These are phyloP conservation scores for Peribatodes rhomboidaria DNA, from an alignment of 2,888 invertebrate species.

Conservation along the genomic window DNA sequence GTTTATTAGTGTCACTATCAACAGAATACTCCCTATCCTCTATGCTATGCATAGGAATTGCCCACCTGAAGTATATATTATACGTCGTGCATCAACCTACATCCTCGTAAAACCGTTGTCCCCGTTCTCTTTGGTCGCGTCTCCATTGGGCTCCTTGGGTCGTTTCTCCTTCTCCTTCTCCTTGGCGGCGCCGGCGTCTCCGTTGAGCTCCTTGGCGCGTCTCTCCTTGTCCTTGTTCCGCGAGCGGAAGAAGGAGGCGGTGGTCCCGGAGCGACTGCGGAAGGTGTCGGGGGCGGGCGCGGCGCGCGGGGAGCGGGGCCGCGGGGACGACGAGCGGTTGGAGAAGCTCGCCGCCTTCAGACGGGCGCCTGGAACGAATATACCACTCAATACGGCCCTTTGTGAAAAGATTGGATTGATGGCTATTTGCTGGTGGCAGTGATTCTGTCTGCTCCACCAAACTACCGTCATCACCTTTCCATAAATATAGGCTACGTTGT, in stretches of 20 bases:
- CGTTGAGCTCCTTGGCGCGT: constrained; percentile 55
- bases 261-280: constrained; percentile 71
- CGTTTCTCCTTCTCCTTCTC: constrained; percentile 56
- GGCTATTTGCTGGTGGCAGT: too few relatives aligned
- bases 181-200: constrained; percentile 1
- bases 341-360: constrained; percentile 45
- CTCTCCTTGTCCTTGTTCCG: constrained; percentile 60
- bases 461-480: too few relatives aligned
- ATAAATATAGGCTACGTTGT: too few relatives aligned
- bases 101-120: constrained; percentile 53
- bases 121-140: constrained; percentile 43
- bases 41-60: background rate
- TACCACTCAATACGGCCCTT: too few relatives aligned
- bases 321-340: constrained; percentile 53
- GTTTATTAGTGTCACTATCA: background rate
- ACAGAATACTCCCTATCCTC: too few relatives aligned
- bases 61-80: background rate
- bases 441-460: too few relatives aligned
- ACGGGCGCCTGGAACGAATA: constrained; percentile 35
- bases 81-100: constrained; percentile 51
- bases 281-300: constrained; percentile 61
- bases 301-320: constrained; percentile 64
- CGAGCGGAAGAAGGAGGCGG: constrained; percentile 75
- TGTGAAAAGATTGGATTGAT: too few relatives aligned
- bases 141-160: constrained; percentile 53